phyloP scores from a whole-genome alignment of 2,113 vertebrate genomes.

The Festucalex cinctus region DNA sequence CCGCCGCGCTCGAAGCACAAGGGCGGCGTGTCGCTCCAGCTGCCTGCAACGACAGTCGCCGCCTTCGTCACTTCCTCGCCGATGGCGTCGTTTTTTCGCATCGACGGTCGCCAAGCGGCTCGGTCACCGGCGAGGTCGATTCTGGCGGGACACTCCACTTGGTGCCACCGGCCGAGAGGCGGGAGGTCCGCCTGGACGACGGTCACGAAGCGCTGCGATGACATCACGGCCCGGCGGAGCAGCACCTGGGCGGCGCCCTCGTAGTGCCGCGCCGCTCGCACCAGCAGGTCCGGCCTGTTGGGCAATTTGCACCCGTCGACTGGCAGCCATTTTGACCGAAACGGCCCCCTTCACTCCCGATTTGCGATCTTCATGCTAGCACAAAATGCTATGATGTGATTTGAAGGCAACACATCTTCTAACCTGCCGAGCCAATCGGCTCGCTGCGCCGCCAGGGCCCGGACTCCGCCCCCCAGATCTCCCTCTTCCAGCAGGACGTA shows the following conservation, averaged over 20 bases:
- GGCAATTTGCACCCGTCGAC: no score
- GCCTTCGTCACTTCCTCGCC: background rate
- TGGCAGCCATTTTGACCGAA: no score
- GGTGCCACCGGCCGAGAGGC: slow-evolving; percentile 80
- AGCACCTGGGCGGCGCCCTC: slow-evolving; percentile 91
- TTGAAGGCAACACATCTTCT: background rate
- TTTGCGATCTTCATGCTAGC: no score
- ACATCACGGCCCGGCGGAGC: slow-evolving; percentile 86
- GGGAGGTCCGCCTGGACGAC: slow-evolving; percentile 61
- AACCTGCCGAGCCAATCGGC: slow-evolving; percentile 85
- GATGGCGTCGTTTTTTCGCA: background rate
- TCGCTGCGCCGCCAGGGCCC: slow-evolving; percentile 77
- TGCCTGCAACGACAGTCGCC: slow-evolving; percentile 69
- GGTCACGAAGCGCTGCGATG: slow-evolving; percentile 78
- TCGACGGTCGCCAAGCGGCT: background rate
- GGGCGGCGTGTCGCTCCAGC: slow-evolving; percentile 95
- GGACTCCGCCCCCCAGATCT: slow-evolving; percentile 73
- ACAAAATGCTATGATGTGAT: no score
- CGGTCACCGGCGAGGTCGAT: slow-evolving; percentile 86
- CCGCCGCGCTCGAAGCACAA: slow-evolving; percentile 91
- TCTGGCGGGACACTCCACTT: slow-evolving; percentile 83
- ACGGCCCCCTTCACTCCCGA: no score
- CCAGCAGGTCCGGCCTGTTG: slow-evolving; percentile 81
- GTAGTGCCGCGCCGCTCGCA: slow-evolving; percentile 89
- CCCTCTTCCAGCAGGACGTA: slow-evolving; percentile 77